Percentiles rank a stretch among this genome's conserved stretches.
Conservation (phyloP, 1,140 invertebrate genomes). For the Uloborus diversus region DNA sequence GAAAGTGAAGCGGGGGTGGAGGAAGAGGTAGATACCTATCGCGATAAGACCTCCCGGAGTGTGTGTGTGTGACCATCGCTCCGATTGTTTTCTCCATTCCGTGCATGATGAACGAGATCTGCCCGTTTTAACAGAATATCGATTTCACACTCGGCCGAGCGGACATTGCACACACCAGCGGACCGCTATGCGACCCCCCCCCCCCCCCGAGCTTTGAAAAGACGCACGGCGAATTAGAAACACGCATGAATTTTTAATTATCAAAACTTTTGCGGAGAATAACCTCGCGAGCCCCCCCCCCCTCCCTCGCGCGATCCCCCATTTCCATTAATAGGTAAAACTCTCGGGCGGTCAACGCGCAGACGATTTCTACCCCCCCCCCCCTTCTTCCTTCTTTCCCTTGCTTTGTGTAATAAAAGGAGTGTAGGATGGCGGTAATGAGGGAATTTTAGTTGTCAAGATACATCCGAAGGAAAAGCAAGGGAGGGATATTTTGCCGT, state of each 20-base stretch:
- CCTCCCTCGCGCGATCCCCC: not conserved
- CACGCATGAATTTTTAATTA: constrained; percentile 56
- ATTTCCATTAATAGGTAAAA: constrained; percentile 51
- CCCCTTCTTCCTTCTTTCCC: not conserved
- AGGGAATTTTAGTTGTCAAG: constrained; percentile 55
- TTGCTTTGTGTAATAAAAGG: not conserved
- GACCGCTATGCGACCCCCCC: constrained; percentile 3
- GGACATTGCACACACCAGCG: constrained; percentile 11
- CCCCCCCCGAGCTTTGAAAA: no score
- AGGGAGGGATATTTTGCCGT: not conserved
- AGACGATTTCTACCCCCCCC: constrained; percentile 24
- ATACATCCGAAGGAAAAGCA: constrained; percentile 39
- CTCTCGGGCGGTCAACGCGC: constrained; percentile 47
- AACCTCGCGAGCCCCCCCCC: constrained; percentile 6
- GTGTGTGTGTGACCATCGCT: constrained; percentile 3
- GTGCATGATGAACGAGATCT: constrained; percentile 51
- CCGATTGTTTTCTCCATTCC: constrained; percentile 44
- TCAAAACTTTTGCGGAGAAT: constrained; percentile 42
- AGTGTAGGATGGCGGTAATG: constrained; percentile 33
- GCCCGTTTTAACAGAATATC: constrained; percentile 53
- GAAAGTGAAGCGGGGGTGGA: not conserved
- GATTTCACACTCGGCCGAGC: constrained; percentile 53
- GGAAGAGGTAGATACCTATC: not conserved
- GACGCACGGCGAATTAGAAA: constrained; percentile 49
- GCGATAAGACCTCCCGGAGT: constrained; percentile 23